Percentiles rank a stretch among this genome's conserved stretches.
Conservation (phyloP, 2,113 vertebrate genomes). For the Tautogolabrus adspersus region DNA sequence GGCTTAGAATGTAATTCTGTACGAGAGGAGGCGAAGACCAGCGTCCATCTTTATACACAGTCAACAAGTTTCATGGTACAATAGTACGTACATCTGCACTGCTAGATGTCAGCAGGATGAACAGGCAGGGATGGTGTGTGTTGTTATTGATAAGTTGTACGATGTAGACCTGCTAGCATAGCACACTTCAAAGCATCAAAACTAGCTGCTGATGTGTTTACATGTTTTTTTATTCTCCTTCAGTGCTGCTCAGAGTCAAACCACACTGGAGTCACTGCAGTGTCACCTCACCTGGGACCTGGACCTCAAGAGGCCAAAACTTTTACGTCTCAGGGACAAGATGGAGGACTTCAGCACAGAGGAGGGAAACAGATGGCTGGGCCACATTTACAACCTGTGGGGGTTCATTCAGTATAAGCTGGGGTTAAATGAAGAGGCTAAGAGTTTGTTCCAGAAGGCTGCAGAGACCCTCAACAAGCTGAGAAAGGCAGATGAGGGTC, state of each 20-base stretch:
- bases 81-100: too few species aligned
- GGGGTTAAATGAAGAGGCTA: slow-evolving; percentile 1
- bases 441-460: slow-evolving; percentile 48
- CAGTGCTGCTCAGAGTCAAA: slow-evolving; percentile 33
- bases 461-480: slow-evolving; percentile 66
- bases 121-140: too few species aligned
- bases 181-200: too few species aligned
- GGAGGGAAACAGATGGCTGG: slow-evolving; percentile 64
- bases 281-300: slow-evolving; percentile 75
- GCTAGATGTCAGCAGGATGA: too few species aligned
- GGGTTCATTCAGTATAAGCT: slow-evolving; percentile 59
- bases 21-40: too few species aligned
- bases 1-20: too few species aligned
- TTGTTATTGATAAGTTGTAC: too few species aligned
- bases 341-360: slow-evolving; percentile 59
- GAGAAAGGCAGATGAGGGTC: slow-evolving; percentile 67
- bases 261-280: slow-evolving; percentile 51
- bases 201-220: not conserved
- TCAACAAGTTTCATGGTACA: too few species aligned
- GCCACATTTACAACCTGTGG: slow-evolving; percentile 75
- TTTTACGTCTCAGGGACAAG: slow-evolving; percentile 34
- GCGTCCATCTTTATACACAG: too few species aligned
- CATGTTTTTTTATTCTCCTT: not conserved
- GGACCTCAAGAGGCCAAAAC: not conserved
- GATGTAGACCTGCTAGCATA: too few species aligned